phyloP scores from a whole-genome alignment of 2,113 vertebrate species.

The Gymnobelideus leadbeateri region DNA sequence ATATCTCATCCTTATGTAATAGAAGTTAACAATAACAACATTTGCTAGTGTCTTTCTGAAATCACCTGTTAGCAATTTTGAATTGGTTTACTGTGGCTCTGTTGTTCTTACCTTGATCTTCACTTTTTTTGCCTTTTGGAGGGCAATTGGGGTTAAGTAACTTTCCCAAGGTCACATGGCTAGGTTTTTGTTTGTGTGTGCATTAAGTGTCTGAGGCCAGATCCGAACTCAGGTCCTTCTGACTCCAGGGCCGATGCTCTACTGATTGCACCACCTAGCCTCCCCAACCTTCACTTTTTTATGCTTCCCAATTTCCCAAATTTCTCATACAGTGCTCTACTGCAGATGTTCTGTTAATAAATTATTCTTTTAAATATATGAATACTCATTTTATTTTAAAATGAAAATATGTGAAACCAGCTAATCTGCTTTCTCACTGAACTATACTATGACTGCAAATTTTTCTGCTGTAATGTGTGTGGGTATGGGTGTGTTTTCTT shows the following conservation, averaged over 20 bases:
- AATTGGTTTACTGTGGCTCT: slow-evolving; percentile 2
- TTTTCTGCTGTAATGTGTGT: no score
- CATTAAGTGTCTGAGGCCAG: no score
- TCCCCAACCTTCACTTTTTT: no score
- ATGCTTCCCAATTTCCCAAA: slow-evolving; percentile 27
- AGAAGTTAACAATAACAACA: neutral
- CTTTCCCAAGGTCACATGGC: no score
- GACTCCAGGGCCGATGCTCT: no score
- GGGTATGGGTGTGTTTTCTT: neutral
- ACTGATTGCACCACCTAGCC: no score
- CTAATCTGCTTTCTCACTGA: slow-evolving; percentile 55
- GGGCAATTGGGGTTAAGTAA: no score
- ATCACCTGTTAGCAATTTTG: neutral
- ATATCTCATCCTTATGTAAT: slow-evolving; percentile 6
- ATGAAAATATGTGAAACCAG: slow-evolving; percentile 59
- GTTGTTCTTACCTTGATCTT: slow-evolving; percentile 12
- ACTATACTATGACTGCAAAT: slow-evolving; percentile 19
- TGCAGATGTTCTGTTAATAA: slow-evolving; percentile 48
- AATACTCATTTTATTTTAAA: slow-evolving; percentile 8
- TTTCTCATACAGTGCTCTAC: neutral
- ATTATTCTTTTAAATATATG: slow-evolving; percentile 49
- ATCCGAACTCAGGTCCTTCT: no score
- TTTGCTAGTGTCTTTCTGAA: slow-evolving; percentile 46
- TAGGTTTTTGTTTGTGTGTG: no score
- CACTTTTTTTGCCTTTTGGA: no score